Evolutionary conservation across 2,888 invertebrate species (phyloP).

Genomic region (Rhingia rostrata): DNA sequence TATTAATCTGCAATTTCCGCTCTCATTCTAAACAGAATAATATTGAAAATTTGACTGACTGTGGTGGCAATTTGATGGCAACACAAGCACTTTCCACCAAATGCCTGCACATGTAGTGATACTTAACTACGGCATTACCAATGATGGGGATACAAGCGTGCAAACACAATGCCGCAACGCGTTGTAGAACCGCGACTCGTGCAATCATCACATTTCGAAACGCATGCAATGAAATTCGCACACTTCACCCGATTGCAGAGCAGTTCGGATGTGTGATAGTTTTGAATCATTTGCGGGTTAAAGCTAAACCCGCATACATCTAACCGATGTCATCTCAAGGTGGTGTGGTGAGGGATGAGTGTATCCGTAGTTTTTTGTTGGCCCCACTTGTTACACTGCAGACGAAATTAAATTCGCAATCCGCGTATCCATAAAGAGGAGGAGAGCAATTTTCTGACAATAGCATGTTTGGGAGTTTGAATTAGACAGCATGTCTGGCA

Average conservation of each 20-base stretch:
- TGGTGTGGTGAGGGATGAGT: neutral
- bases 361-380: neutral
- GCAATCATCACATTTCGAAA: slow-evolving; percentile 35
- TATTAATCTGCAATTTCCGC: slow-evolving; percentile 55
- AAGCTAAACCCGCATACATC: neutral
- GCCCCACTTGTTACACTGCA: slow-evolving; percentile 4
- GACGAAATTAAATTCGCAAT: slow-evolving; percentile 26
- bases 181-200: slow-evolving; percentile 13
- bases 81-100: neutral
- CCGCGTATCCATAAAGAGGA: slow-evolving; percentile 21
- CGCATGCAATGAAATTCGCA: slow-evolving; percentile 46
- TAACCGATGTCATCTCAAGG: too few relatives aligned
- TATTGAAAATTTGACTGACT: slow-evolving; percentile 40
- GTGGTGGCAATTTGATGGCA: neutral
- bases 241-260: slow-evolving; percentile 8
- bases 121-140: neutral
- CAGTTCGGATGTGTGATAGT: slow-evolving; percentile 7
- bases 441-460: slow-evolving; percentile 26
- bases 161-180: neutral
- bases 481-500: neutral
- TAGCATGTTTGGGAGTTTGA: slow-evolving; percentile 14
- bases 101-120: slow-evolving; percentile 9
- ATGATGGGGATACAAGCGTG: too few relatives aligned
- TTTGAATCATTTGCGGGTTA: slow-evolving; percentile 14
- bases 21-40: slow-evolving; percentile 22